phyloP scores from a whole-genome alignment of 1,140 invertebrate species.

The Lasioglossum baleicum region DNA sequence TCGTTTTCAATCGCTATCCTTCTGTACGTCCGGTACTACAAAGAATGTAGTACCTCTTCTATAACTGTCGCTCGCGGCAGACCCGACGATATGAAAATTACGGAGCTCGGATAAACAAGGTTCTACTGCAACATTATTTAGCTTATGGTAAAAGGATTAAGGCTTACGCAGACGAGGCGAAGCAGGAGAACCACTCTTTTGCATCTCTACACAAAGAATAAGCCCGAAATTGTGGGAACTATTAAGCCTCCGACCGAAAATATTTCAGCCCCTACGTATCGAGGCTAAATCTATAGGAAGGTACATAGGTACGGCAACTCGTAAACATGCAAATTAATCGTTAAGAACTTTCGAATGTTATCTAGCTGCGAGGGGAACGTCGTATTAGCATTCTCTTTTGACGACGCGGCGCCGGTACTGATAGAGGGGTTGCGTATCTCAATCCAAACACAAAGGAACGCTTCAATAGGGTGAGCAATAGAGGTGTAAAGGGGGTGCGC shows the following conservation, averaged over 20 bases:
- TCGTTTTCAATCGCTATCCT: no score
- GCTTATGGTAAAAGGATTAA: no score
- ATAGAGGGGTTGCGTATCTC: slow-evolving; percentile 10
- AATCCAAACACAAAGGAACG: slow-evolving; percentile 6
- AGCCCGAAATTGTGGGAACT: not conserved
- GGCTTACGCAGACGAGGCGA: no score
- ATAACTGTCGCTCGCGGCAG: no score
- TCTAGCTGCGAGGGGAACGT: not conserved
- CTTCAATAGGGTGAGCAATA: slow-evolving; percentile 11
- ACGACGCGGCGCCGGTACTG: not conserved
- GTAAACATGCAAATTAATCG: slow-evolving; percentile 33
- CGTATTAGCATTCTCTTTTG: slow-evolving; percentile 17
- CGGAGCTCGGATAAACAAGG: no score
- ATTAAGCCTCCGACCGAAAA: not conserved
- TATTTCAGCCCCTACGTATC: not conserved
- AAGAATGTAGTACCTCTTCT: no score
- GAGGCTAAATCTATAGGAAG: not conserved
- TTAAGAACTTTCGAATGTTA: slow-evolving; percentile 14
- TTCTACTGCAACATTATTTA: no score
- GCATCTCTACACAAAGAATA: not conserved
- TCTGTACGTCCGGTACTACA: no score
- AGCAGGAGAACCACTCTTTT: no score
- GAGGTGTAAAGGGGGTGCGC: not conserved
- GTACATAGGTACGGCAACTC: not conserved
- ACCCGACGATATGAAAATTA: no score